Conservation (phyloP, 2,888 invertebrate species). For the Mythimna ferrago region DNA sequence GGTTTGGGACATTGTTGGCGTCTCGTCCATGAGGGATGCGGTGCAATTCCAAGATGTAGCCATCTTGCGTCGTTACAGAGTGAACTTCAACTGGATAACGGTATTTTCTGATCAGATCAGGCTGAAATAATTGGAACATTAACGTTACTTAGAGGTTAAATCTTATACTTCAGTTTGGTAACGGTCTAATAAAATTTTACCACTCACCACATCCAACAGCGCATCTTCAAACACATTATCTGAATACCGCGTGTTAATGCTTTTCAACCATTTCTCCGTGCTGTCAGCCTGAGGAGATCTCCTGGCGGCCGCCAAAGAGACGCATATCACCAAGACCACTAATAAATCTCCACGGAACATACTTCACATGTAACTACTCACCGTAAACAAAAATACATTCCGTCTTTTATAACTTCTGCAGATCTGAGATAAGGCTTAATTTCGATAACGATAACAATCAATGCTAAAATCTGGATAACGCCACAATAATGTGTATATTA, state of each 20-base stretch:
- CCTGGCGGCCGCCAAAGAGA: constrained; percentile 59
- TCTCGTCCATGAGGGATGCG: constrained; percentile 92
- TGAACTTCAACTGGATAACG: constrained; percentile 92
- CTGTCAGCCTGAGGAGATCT: constrained; percentile 74
- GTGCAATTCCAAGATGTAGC: constrained; percentile 94
- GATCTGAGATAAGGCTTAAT: constrained; percentile 42
- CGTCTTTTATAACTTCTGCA: constrained; percentile 66
- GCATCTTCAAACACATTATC: constrained; percentile 82
- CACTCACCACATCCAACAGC: constrained; percentile 80
- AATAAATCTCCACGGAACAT: constrained; percentile 62
- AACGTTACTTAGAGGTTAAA: not conserved
- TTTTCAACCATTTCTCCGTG: constrained; percentile 69
- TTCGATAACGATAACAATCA: constrained; percentile 45
- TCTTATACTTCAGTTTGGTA: not conserved
- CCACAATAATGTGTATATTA: constrained; percentile 19
- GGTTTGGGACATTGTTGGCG: constrained; percentile 77
- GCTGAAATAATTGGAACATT: constrained; percentile 29
- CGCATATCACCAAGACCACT: constrained; percentile 52
- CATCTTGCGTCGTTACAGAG: constrained; percentile 93
- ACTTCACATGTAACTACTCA: constrained; percentile 17
- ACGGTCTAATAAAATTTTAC: not conserved
- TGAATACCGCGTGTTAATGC: constrained; percentile 69
- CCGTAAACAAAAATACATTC: not conserved
- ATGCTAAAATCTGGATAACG: constrained; percentile 30
- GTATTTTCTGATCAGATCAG: constrained; percentile 90